Base-by-base conservation (phyloP, 53 echinoderm and acorn worm species). In the Arbacia lixula region DNA sequence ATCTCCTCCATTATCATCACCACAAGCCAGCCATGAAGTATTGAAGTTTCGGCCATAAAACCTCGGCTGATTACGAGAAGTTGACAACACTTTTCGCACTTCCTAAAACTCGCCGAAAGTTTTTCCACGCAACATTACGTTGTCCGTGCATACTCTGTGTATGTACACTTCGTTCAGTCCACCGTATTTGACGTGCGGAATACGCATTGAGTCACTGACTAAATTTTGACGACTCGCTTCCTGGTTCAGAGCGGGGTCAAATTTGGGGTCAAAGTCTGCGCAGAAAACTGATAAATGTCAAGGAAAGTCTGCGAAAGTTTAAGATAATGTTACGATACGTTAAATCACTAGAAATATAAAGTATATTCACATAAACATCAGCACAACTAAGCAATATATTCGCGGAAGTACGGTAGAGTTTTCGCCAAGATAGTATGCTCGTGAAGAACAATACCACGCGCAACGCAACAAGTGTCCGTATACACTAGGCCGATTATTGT, bases 201-300 rank as follows among this genome's bases (percentile, higher is more conserved):
- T 28, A 29, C 43, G 71, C 43, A 41, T 71, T 71, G 71, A 71
- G 71, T 71, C 71, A 71, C 71, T 25, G 30, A 29, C 29, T 16
- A 53, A 75, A 75, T 75, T 75, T 75, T 75, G 75, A 75, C 75
- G 52, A 35, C 54, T 32, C 8, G 75, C 54, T 75, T 75, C 75
- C 75, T 75, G 75, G 75, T 75, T 75, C 75, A 53, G 32, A 2
- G 31, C 6, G 55, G 55, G 75, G 75, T 75, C 75, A 75, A 54
- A 53, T 12, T 32, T 51, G 29, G 50, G 40, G 75, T 53, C 53
- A 53, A 54, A 52, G 53, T 54, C 75, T n/a, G 20, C 55, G 25
- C 75, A 54, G 75, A 75, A 75, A 46, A 75, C n/a, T n/a, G n/a
- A n/a, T n/a, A n/a, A n/a, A n/a, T n/a, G n/a, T n/a, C n/a, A n/a